Conservation (phyloP, 1,140 invertebrate species). For the Nasonia vitripennis region DNA sequence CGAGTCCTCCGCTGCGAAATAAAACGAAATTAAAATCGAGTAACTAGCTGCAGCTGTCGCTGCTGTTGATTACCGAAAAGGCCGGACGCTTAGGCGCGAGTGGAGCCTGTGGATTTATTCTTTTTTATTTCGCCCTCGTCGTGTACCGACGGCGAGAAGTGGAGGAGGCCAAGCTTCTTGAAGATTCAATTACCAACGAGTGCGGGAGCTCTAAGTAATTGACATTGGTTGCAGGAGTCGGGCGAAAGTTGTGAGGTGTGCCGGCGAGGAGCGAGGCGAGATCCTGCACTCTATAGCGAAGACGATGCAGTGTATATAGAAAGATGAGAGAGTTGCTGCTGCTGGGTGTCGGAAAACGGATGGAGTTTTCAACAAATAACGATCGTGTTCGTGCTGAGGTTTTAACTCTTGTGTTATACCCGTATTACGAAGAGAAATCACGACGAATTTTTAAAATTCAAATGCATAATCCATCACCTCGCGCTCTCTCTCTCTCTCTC, state of each 20-base stretch:
- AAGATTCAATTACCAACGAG: conserved; percentile 1
- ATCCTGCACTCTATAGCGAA: not conserved
- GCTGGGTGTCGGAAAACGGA: too few species aligned
- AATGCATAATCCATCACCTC: not conserved
- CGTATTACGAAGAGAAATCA: too few species aligned
- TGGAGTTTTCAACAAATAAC: not conserved
- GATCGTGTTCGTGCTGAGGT: not conserved
- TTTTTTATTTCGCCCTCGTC: not conserved
- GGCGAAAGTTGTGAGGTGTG: not conserved
- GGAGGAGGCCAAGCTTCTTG: not conserved
- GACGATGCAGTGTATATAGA: not conserved
- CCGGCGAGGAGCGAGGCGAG: too few species aligned
- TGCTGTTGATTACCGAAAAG: not conserved
- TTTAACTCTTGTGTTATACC: too few species aligned
- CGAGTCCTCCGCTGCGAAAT: not conserved
- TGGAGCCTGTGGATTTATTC: not conserved
- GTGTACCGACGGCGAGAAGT: not conserved
- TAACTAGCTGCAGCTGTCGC: not conserved
- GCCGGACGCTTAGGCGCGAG: not conserved
- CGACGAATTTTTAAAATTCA: not conserved
- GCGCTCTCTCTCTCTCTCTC: too few species aligned
- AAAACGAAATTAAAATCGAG: not conserved
- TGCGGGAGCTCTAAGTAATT: not conserved
- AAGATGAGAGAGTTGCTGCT: not conserved
- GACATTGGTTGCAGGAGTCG: not conserved